Evolutionary conservation across 2,888 invertebrate genomes (phyloP), one percentile per base, ranked within the genome.

Genomic region (Unio pictorum): DNA sequence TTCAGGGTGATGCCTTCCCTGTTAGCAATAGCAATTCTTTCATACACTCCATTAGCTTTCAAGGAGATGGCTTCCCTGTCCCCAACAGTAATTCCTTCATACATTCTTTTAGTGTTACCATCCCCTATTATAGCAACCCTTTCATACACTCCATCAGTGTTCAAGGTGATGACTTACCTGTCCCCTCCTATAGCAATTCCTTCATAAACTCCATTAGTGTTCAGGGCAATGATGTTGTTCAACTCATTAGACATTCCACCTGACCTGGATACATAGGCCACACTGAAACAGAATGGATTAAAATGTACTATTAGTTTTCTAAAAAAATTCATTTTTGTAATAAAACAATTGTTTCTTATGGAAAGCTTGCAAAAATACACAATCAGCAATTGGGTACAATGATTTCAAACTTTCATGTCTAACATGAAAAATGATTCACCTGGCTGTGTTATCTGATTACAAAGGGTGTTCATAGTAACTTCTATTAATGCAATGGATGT

Each of bases 211-310:
- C 99, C 99, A 91, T 99, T 96, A 0, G 99, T 97, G 67, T 97
- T 95, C 87, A 98, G 96, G 0, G 97, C 95, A 74, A 99, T 93
- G 64, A 99, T 98, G 90, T 99, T 99, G 92, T 99, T 99, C 73
- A 99, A 91, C 89, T 99, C 99, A 90, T 99, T 99, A 65, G 98
- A 98, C 99, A 99, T 99, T 15, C 99, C 99, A 55, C 99, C 99
- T 0, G 98, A 99, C 30, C 99, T 94, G 0, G 98, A 99, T 0
- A 99, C 99, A 90, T 99, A 99, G 0, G 98, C 99, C 67, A 99
- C 97, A 87, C 98, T 96, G 89, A 3, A 90, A 89, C 73, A 65
- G 59, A 75, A 71, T 30, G 59, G 28, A 63, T 17, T 34, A 23
- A 60, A 28, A 63, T 45, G 11, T 26, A 63, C 7, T 34, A 3